Evolutionary conservation across 2,888 invertebrate genomes (phyloP).

Genomic region (Spisula solida): DNA sequence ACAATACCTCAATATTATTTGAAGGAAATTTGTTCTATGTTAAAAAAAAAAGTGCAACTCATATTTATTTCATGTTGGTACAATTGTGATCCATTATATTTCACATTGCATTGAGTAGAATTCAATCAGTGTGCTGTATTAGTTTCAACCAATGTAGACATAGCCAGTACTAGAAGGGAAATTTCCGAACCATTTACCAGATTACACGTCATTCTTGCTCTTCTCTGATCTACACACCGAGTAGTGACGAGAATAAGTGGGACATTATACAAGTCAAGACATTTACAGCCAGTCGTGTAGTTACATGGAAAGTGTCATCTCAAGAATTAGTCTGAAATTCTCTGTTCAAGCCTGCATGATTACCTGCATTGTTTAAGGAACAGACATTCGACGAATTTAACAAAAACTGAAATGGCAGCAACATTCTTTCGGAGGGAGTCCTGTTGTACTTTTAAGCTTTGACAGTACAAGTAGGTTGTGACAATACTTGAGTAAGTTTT

Average conservation of each 20-base stretch:
- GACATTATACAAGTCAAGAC: background rate
- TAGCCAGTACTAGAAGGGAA: slow-evolving; percentile 16
- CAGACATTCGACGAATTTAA: background rate
- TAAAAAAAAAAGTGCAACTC: slow-evolving; percentile 16
- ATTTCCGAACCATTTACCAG: slow-evolving; percentile 49
- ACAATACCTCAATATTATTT: background rate
- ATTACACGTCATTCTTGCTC: slow-evolving; percentile 55
- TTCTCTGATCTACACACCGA: slow-evolving; percentile 13
- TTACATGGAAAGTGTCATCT: background rate
- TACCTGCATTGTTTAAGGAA: background rate
- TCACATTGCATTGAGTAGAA: slow-evolving; percentile 24
- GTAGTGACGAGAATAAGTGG: background rate
- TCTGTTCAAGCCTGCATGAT: background rate
- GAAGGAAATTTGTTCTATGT: background rate
- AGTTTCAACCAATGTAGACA: slow-evolving; percentile 5
- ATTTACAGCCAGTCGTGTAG: background rate
- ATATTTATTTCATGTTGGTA: slow-evolving; percentile 47
- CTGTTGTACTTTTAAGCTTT: background rate
- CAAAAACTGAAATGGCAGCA: background rate
- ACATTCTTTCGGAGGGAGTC: background rate
- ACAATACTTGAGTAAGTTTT: too few relatives aligned
- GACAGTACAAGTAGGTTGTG: too few relatives aligned
- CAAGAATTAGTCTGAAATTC: background rate
- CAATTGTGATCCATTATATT: slow-evolving; percentile 37
- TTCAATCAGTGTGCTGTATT: slow-evolving; percentile 34